phyloP scores from a whole-genome alignment of 1,140 invertebrate genomes.

The Listronotus bonariensis region DNA sequence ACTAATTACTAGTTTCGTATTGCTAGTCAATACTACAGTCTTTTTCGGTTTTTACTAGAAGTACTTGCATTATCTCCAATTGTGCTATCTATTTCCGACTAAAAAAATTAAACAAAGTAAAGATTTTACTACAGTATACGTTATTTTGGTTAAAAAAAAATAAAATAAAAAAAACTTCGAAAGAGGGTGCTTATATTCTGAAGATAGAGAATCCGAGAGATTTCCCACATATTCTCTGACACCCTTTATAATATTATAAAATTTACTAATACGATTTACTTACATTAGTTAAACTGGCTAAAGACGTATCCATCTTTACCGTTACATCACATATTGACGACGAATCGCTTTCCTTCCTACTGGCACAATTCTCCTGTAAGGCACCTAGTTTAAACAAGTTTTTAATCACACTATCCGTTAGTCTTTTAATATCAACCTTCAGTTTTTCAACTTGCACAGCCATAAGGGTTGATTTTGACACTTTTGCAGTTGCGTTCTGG shows the following conservation, averaged over 20 bases:
- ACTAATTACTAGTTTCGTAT: constrained; percentile 66
- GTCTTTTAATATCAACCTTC: constrained; percentile 61
- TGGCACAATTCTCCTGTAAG: constrained; percentile 50
- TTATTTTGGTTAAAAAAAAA: too few relatives aligned
- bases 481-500: constrained; percentile 60
- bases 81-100: neutral
- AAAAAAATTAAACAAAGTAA: constrained; percentile 5
- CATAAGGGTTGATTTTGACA: constrained; percentile 65
- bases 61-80: neutral
- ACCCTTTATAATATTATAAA: too few relatives aligned
- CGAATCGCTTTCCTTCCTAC: constrained; percentile 12
- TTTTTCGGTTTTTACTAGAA: constrained; percentile 26
- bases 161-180: too few relatives aligned
- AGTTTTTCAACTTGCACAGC: constrained; percentile 65
- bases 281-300: constrained; percentile 15
- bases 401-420: constrained; percentile 64
- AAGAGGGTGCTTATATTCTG: too few relatives aligned
- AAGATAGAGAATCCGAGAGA: too few relatives aligned
- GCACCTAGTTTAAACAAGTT: constrained; percentile 65
- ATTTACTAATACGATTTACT: neutral
- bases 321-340: constrained; percentile 35
- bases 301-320: constrained; percentile 41
- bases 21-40: constrained; percentile 47
- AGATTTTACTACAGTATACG: too few relatives aligned
- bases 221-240: too few relatives aligned